Evolutionary conservation across 2,888 invertebrate genomes (phyloP).

Genomic region (Steinernema carpocapsae): DNA sequence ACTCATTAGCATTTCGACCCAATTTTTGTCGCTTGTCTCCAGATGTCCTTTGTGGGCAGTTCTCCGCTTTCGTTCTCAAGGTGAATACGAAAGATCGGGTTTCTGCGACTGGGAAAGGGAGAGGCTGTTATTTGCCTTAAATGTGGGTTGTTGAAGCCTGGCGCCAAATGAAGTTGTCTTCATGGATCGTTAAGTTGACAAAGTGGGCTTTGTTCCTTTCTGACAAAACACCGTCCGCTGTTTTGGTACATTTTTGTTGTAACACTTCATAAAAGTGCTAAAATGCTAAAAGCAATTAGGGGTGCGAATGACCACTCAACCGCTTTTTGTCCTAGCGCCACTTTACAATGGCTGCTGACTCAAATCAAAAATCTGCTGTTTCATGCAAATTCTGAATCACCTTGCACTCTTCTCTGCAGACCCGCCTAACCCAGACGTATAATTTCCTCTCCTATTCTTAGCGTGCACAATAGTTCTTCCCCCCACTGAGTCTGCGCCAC

Average conservation of each 20-base stretch:
- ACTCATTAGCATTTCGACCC: constrained; percentile 16
- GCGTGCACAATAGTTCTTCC: too few relatives aligned
- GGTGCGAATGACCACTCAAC: too few relatives aligned
- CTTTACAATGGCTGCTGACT: too few relatives aligned
- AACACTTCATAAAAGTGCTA: neutral
- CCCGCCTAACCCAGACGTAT: too few relatives aligned
- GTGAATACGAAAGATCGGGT: constrained; percentile 15
- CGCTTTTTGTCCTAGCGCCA: too few relatives aligned
- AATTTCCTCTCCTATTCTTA: too few relatives aligned
- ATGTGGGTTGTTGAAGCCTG: neutral
- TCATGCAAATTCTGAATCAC: too few relatives aligned
- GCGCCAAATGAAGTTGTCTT: constrained; percentile 8
- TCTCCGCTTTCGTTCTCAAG: constrained; percentile 12
- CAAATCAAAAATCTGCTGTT: too few relatives aligned
- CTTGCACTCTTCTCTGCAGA: too few relatives aligned
- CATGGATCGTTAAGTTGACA: neutral
- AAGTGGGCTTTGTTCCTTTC: neutral
- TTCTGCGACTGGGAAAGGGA: neutral
- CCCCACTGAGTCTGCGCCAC: neutral
- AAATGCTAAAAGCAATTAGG: too few relatives aligned
- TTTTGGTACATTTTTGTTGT: neutral
- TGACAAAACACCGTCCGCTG: neutral
- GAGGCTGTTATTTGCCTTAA: constrained; percentile 15
- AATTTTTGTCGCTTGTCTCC: neutral
- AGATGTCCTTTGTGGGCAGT: constrained; percentile 27